Base-by-base conservation (phyloP, 2,113 vertebrate genomes). In the Hoplias malabaricus region DNA sequence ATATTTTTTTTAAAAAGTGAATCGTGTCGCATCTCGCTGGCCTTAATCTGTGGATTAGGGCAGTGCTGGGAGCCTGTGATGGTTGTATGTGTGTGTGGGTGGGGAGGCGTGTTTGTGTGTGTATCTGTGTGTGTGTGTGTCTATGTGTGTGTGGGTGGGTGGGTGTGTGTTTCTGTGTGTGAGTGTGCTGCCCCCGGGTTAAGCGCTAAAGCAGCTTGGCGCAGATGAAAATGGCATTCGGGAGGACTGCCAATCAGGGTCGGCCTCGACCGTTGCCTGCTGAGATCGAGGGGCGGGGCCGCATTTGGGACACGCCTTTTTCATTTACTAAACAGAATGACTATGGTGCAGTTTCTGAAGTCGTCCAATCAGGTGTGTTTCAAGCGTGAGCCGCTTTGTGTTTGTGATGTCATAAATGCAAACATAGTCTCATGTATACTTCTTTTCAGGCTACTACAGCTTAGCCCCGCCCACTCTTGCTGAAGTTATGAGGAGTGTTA, bases 181-280 rank as follows among this genome's bases (percentile, higher is more conserved):
- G 65, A 77, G 76, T 72, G 80, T 74, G 82, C 78, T 82, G 82
- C 82, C 71, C 69, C 59, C 6, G 84, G 86, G 83, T 88, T 92
- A 90, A 92, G 86, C 88, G 69, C 86, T 90, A 92, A 92, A 93
- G 90, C 92, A 82, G 91, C 90, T 92, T 92, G 88, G 84, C 87
- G 78, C 86, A 85, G 89, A 92, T 91, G 86, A 90, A 85, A 85
- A 91, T 83, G 83, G 84, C 82, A 89, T 85, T 85, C 85, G 73
- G 88, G 88, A 87, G 76, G 75, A 78, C 84, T 89, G 89, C 90
- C 89, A 90, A 87, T 90, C 88, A 84, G 72, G 86, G 62, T 48
- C 71, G 27, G 85, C 82, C 89, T 78, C 34, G 40, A n/a, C 23
- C 88, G 50, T 79, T 80, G 68, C 72, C 82, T 83, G 82, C 81